Evolutionary conservation across 2,888 invertebrate genomes (phyloP).

Genomic region (Megastigmus dorsalis): DNA sequence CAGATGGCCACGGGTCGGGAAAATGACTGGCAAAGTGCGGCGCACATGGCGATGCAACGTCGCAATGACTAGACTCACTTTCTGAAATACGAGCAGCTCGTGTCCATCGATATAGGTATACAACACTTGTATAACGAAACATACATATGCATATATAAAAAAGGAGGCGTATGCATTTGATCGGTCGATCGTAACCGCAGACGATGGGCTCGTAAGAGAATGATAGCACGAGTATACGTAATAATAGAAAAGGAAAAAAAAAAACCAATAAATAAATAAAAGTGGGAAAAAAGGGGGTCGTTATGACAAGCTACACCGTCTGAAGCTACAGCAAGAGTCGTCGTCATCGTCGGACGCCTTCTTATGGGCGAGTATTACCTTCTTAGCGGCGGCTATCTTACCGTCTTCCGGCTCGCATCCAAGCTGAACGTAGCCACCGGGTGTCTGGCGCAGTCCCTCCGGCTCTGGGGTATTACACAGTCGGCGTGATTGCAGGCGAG

Average conservation of each 20-base stretch:
- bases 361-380: slow-evolving; percentile 45
- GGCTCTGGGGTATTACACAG: slow-evolving; percentile 58
- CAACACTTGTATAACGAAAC: not conserved
- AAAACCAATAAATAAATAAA: not conserved
- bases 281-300: not conserved
- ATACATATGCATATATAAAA: not conserved
- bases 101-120: no score
- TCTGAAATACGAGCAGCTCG: not conserved
- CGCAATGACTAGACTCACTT: not conserved
- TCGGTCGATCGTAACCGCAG: no score
- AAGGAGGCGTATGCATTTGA: no score
- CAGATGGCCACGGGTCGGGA: not conserved
- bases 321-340: slow-evolving; percentile 62
- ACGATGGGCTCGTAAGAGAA: no score
- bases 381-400: slow-evolving; percentile 65
- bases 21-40: not conserved
- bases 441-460: slow-evolving; percentile 60
- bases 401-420: slow-evolving; percentile 66
- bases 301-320: slow-evolving; percentile 67
- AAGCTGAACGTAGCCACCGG: slow-evolving; percentile 63
- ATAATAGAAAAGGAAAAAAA: not conserved
- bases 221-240: not conserved
- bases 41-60: no score
- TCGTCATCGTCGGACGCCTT: slow-evolving; percentile 57
- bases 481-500: not conserved